A percentile compares a stretch with the other conserved stretches of the same genome.
Conservation (phyloP, 1,140 invertebrate species). For the Ceratosolen solmsi region DNA sequence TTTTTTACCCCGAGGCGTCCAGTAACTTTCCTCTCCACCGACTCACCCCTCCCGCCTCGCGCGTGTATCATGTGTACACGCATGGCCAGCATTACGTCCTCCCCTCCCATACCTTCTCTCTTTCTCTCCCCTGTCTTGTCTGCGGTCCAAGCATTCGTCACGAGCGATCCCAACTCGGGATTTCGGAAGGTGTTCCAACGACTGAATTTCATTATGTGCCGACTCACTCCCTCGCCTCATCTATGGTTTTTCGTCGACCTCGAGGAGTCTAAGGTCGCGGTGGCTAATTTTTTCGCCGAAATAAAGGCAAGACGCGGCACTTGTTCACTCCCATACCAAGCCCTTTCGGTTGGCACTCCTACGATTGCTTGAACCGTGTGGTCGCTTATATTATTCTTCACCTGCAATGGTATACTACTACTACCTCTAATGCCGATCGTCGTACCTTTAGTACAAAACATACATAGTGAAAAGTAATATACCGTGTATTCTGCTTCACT, state of each 20-base stretch:
- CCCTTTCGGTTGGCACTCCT: background rate
- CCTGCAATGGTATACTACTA: no score
- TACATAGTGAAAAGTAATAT: background rate
- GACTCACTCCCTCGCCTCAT: background rate
- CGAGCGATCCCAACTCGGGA: background rate
- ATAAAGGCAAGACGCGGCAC: background rate
- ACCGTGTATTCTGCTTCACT: background rate
- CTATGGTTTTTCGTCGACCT: background rate
- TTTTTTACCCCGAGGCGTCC: background rate
- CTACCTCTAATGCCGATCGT: background rate
- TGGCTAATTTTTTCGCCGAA: background rate
- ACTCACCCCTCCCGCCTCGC: background rate
- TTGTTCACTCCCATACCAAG: background rate
- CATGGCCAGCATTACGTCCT: background rate
- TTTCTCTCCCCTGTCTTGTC: background rate
- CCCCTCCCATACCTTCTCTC: background rate
- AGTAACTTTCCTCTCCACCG: background rate
- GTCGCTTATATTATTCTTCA: background rate
- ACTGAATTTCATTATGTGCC: slow-evolving; percentile 1
- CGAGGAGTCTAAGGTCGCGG: background rate
- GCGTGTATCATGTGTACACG: slow-evolving; percentile 9
- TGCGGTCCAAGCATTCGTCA: background rate
- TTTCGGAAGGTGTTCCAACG: background rate
- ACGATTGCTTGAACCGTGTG: background rate
- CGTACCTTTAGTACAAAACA: background rate